A percentile compares a stretch with the other conserved stretches of the same genome.
phyloP scores from a whole-genome alignment of 2,797 vertebrate genomes.

The Pangasius mekongensis region DNA sequence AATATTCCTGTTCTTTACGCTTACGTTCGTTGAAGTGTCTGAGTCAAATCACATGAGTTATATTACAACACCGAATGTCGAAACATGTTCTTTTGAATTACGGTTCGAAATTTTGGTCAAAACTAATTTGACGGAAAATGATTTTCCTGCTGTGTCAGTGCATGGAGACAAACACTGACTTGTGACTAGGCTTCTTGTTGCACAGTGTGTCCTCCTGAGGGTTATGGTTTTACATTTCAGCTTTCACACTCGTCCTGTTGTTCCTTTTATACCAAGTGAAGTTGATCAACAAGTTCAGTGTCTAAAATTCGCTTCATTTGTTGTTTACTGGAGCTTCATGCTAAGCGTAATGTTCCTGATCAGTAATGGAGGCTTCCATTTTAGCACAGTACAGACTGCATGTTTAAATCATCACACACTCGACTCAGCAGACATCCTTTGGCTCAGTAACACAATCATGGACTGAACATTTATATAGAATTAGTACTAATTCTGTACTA shows the following conservation, averaged over 20 bases:
- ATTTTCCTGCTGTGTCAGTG: not conserved
- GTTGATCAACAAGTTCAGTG: not conserved
- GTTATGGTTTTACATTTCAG: not conserved
- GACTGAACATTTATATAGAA: not conserved
- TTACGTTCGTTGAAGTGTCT: not conserved
- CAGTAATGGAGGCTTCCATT: not conserved
- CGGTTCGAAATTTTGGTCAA: not conserved
- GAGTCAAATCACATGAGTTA: not conserved
- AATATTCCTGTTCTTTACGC: not conserved
- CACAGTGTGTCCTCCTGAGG: not conserved
- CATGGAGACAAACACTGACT: not conserved
- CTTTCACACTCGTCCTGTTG: not conserved
- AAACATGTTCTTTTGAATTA: not conserved
- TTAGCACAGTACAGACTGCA: not conserved
- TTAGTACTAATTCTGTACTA: too few relatives aligned
- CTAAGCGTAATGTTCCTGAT: not conserved
- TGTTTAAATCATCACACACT: not conserved
- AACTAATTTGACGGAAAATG: not conserved
- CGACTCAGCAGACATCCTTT: not conserved
- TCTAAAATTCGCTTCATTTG: not conserved
- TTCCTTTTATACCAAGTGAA: conserved; percentile 2
- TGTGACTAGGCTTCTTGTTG: not conserved
- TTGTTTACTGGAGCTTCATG: not conserved
- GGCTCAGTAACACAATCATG: not conserved
- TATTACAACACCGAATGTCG: not conserved